These are phyloP conservation scores for Isotomurus palustris DNA, from an alignment of 2,888 invertebrate genomes.

Conservation along the genomic window DNA sequence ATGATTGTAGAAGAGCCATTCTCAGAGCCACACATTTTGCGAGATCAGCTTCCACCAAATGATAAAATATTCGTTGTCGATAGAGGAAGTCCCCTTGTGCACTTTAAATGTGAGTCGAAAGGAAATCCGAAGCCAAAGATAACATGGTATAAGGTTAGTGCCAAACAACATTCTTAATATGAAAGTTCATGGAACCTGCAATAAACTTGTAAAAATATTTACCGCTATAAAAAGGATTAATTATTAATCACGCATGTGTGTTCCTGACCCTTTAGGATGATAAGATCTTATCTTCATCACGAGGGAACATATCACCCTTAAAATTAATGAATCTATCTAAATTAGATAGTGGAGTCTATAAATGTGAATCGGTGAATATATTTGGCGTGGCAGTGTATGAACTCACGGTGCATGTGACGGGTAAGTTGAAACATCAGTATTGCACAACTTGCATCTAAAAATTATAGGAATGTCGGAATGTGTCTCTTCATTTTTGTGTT, in stretches of 20 bases:
- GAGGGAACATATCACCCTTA: conserved; percentile 26
- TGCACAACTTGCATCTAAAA: neutral
- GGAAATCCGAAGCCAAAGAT: conserved; percentile 43
- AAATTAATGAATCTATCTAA: conserved; percentile 36
- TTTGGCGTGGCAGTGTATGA: conserved; percentile 33
- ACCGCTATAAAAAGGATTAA: too few species aligned
- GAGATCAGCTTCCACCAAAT: conserved; percentile 22
- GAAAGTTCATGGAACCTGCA: neutral
- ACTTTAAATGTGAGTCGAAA: conserved; percentile 39
- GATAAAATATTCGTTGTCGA: conserved; percentile 10
- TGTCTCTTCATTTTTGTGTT: neutral
- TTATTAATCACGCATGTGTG: neutral
- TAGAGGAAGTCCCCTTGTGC: conserved; percentile 23
- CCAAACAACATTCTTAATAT: neutral
- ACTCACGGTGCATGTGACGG: conserved; percentile 34
- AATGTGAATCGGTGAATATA: conserved; percentile 40
- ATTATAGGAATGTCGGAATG: neutral
- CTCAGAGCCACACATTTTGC: conserved; percentile 32
- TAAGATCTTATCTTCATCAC: conserved; percentile 21
- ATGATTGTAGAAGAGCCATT: conserved; percentile 16
- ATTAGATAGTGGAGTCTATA: conserved; percentile 35
- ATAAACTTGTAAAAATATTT: neutral
- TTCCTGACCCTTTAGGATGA: conserved; percentile 28
- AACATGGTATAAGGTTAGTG: conserved; percentile 38
- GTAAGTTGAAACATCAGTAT: too few species aligned